Base-by-base conservation (phyloP, 2,113 vertebrate species). In the human region DNA sequence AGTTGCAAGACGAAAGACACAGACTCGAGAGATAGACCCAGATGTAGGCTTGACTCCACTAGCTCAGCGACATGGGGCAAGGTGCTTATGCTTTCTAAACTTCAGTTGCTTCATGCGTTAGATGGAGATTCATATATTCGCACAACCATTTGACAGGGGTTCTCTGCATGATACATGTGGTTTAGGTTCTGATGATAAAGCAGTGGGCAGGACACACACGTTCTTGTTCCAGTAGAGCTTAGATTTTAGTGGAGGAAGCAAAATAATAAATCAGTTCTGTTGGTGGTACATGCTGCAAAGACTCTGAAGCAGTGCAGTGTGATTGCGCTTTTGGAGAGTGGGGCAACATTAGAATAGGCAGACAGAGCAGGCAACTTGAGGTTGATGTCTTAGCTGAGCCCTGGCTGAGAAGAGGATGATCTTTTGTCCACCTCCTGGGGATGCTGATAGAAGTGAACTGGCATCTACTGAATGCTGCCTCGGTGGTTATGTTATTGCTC, bases 291-390 rank as follows among this genome's bases (percentile, higher is more conserved):
- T 23, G 35, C 70, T 80, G 5, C 7, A 13, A 10, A 59, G 83
- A 70, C 11, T 11, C 3, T 45, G 40, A 20, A 3, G 2, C 20
- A 1, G 64, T 59, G 22, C 6, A 3, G 8, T 16, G 61, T 8
- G 48, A 4, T 2, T 0, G 0, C 2, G 6, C 66, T 79, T 8
- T 0, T 5, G 13, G 30, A 22, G 48, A 20, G 38, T 12, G 7
- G 57, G 76, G 22, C 38, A 5, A 1, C 0, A 0, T 20, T 35
- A 59, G 59, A n/a, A 81, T 59, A 27, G 79, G 43, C 3, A 38
- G 40, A 13, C 2, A 6, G 45, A 50, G 27, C 52, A 35, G 70
- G 22, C 4, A 2, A 25, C 40, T 20, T n/a, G 30, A 18, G 2
- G 38, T 1, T 40, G 40, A 18, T n/a, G 0, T n/a, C 38, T 3